A percentile compares a stretch with the other conserved stretches of the same genome.
phyloP scores from a whole-genome alignment of 2,113 vertebrate species.

The Muntiacus muntjak region DNA sequence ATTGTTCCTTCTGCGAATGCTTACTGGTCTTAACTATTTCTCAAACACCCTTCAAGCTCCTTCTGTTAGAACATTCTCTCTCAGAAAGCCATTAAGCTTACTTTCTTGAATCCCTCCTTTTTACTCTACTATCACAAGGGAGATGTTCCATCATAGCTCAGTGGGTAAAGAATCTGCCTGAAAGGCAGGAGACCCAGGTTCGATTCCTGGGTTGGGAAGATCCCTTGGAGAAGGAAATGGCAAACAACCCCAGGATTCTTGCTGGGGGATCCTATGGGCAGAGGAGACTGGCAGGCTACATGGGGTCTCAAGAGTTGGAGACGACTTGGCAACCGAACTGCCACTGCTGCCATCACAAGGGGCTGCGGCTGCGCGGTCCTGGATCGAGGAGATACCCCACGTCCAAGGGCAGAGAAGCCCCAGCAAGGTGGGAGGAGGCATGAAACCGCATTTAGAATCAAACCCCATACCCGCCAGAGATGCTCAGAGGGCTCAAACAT shows the following conservation, averaged over 20 bases:
- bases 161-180: not conserved
- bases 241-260: not conserved
- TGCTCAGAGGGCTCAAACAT: not conserved
- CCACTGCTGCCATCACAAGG: not conserved
- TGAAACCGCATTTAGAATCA: not conserved
- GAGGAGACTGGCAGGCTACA: not conserved
- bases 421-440: not conserved
- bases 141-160: not conserved
- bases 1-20: not conserved
- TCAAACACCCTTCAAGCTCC: not conserved
- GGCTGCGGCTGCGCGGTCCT: fast-evolving
- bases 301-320: not conserved
- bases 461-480: not conserved
- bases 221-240: not conserved
- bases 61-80: not conserved
- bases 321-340: not conserved
- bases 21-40: not conserved
- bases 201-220: not conserved
- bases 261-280: not conserved
- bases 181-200: not conserved
- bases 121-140: not conserved
- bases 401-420: not conserved
- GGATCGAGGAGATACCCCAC: fast-evolving
- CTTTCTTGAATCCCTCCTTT: not conserved
- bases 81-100: not conserved